A percentile compares a stretch with the other conserved stretches of the same genome.
These are phyloP conservation scores for Palythoa heliodiscus DNA, from an alignment of 92 coral and sea anemone species.

Conservation along the genomic window DNA sequence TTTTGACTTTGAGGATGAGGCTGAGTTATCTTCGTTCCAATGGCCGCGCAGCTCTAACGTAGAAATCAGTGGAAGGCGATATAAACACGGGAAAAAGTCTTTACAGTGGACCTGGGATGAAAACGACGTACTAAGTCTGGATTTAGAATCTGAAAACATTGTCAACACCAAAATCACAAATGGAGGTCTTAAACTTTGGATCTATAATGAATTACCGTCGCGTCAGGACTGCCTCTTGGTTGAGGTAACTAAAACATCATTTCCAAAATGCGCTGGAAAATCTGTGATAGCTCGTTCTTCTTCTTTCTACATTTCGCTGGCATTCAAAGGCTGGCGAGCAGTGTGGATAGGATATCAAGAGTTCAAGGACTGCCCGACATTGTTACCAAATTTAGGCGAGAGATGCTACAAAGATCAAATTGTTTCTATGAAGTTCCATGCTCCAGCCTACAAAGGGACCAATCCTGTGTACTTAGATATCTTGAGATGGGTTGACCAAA, in stretches of 20 bases:
- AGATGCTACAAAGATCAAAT: neutral
- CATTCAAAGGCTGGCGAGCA: conserved; percentile 54
- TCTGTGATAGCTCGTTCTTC: neutral
- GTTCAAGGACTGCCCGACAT: neutral
- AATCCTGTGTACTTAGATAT: neutral
- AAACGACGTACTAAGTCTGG: neutral
- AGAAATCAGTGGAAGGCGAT: neutral
- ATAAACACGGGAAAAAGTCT: conserved; percentile 37
- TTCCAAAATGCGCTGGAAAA: neutral
- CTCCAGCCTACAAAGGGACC: neutral
- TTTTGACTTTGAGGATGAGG: conserved; percentile 1
- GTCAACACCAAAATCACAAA: neutral
- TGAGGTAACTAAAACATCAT: neutral
- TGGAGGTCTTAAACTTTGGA: conserved; percentile 69
- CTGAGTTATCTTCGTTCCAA: conserved; percentile 10
- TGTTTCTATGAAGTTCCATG: neutral
- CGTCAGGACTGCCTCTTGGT: conserved; percentile 1
- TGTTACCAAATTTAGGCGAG: neutral
- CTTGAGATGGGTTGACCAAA: conserved; percentile 20
- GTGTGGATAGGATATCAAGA: conserved; percentile 38
- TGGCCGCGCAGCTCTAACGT: neutral
- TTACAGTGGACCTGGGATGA: conserved; percentile 39
- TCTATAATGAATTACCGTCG: conserved; percentile 40
- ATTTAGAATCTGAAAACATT: conserved; percentile 1
- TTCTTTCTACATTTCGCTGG: conserved; percentile 41